A percentile compares a stretch with the other conserved stretches of the same genome.
Conservation (phyloP, 1,140 invertebrate genomes). For the Zaprionus africanus region DNA sequence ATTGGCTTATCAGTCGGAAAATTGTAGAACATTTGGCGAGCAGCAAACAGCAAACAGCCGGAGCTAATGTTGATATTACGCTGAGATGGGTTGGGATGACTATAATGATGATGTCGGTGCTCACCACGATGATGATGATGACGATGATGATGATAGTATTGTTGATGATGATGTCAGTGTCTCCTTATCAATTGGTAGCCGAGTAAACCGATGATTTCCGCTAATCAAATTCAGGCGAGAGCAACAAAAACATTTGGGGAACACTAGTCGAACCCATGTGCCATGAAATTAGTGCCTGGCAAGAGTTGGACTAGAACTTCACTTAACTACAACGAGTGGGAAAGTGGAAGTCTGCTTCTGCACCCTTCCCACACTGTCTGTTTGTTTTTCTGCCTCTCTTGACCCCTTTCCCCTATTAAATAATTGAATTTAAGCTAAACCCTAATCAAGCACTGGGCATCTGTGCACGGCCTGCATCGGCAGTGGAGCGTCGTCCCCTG, state of each 20-base stretch:
- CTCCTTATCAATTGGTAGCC: slow-evolving; percentile 29
- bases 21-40: slow-evolving; percentile 38
- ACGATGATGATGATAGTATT: slow-evolving; percentile 32
- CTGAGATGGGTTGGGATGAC: slow-evolving; percentile 1
- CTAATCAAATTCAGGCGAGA: slow-evolving; percentile 8
- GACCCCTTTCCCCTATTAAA: neutral
- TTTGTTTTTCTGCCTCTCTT: neutral
- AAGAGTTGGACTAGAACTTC: too few relatives aligned
- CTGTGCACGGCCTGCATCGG: slow-evolving; percentile 7
- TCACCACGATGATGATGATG: slow-evolving; percentile 8
- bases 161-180: slow-evolving; percentile 44
- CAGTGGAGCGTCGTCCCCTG: slow-evolving; percentile 22
- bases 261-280: neutral
- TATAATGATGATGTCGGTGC: neutral
- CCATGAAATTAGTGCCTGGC: neutral
- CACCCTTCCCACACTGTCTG: too few relatives aligned
- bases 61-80: slow-evolving; percentile 16
- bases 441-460: slow-evolving; percentile 15
- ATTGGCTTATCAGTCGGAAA: slow-evolving; percentile 41
- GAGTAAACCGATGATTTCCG: slow-evolving; percentile 42
- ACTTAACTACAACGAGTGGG: neutral
- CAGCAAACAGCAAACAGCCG: slow-evolving; percentile 27
- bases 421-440: slow-evolving; percentile 28
- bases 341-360: too few relatives aligned
- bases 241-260: neutral